Percentiles rank a stretch among this genome's conserved stretches.
These are phyloP conservation scores for Buteo buteo DNA, from an alignment of 2,113 vertebrate species.

Conservation along the genomic window DNA sequence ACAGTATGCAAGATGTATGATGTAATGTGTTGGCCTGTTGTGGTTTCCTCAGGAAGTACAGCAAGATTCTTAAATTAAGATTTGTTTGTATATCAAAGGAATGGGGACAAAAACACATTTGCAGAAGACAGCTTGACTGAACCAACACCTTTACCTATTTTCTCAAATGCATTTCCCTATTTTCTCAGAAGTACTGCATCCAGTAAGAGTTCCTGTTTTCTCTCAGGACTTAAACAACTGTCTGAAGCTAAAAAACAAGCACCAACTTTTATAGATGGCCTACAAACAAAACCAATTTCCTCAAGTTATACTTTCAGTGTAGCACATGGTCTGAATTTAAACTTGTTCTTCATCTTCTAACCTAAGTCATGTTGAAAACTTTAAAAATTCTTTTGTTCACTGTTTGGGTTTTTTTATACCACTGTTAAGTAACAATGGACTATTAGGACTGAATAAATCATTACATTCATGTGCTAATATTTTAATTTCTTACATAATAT, in stretches of 20 bases:
- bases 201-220: background rate
- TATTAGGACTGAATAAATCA: background rate
- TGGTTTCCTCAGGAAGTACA: background rate
- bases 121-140: background rate
- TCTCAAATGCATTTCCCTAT: background rate
- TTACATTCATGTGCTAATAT: background rate
- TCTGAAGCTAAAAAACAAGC: background rate
- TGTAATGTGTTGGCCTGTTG: background rate
- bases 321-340: no score
- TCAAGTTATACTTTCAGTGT: no score
- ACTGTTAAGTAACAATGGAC: background rate
- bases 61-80: background rate
- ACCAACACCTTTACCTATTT: background rate
- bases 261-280: background rate
- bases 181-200: background rate
- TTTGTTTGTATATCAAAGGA: background rate
- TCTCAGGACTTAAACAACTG: background rate
- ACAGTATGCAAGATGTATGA: background rate
- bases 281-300: no score
- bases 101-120: background rate
- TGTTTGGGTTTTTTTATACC: background rate
- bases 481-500: background rate
- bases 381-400: background rate
- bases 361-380: background rate
- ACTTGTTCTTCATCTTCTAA: no score